Base-by-base conservation (phyloP, 2,113 vertebrate genomes). In the Salvelinus namaycush region DNA sequence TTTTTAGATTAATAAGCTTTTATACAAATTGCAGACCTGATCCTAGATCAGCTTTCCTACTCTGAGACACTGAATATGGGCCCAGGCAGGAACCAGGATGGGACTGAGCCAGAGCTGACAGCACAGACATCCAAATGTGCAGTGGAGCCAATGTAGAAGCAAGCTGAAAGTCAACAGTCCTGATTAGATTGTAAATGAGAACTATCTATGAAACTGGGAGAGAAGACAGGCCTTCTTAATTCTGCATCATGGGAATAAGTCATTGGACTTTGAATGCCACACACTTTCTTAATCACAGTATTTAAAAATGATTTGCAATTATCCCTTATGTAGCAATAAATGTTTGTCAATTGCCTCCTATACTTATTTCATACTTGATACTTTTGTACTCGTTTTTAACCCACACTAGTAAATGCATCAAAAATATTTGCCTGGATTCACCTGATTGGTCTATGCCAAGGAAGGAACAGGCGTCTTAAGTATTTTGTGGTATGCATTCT, bases 371-470 rank as follows among this genome's bases (percentile, higher is more conserved):
- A 66, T 84, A 83, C 80, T 81, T 86, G 80, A 87, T 84, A 7
- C 51, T 87, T 85, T 90, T 94, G 89, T 89, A 93, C 90, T 90
- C 70, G 76, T 73, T 79, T 79, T 73, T 73, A 74, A 60, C 79
- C 64, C 68, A 83, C 74, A 81, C 76, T 68, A 75, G 69, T 80
- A 88, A 82, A 88, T 85, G 79, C 79, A 90, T 84, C 88, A 90
- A 89, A 89, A 83, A 88, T 88, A 87, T 89, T 87, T 85, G 8
- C 39, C 39, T 44, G 39, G 39, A 88, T 89, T 78, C 79, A 81
- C 39, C 39, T 11, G 39, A 2, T 44, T 44, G 39, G 39, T 44
- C 39, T 9, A 9, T 44, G 39, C 11, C 8, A 44, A 9, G 39
- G 39, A 44, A 44, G 9, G 9, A 44, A 70, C 65, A 74, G 26